A percentile compares a stretch with the other conserved stretches of the same genome.
These are phyloP conservation scores for Protaetia brevitarsis DNA, from an alignment of 1,140 invertebrate species.

Conservation along the genomic window DNA sequence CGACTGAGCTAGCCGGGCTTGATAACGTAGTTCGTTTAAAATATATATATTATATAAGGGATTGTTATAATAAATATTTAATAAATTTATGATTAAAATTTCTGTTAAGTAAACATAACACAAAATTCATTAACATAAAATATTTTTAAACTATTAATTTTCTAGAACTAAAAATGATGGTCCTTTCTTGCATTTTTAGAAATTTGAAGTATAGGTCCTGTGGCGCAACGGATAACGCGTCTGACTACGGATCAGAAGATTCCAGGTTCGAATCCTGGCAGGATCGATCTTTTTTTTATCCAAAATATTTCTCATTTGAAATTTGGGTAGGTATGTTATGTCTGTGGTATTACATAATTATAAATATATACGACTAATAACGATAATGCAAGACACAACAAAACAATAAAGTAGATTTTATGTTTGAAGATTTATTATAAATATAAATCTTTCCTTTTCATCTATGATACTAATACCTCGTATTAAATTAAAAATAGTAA, in stretches of 20 bases:
- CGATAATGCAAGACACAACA: too few species aligned
- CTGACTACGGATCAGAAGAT: slow-evolving; percentile 71
- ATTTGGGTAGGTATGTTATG: too few species aligned
- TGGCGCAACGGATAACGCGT: slow-evolving; percentile 71
- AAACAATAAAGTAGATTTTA: too few species aligned
- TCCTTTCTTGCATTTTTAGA: neutral
- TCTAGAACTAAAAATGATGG: neutral
- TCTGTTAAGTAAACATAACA: too few species aligned
- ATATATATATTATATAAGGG: neutral
- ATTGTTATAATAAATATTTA: neutral
- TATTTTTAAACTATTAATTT: neutral
- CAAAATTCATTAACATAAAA: neutral
- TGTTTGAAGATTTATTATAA: neutral
- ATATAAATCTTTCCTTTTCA: neutral
- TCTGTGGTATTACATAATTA: neutral
- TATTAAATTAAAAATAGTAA: neutral
- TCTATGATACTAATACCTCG: neutral
- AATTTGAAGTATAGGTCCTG: slow-evolving; percentile 50
- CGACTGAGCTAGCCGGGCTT: slow-evolving; percentile 81
- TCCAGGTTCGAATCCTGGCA: slow-evolving; percentile 69
- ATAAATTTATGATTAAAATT: too few species aligned
- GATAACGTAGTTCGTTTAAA: neutral
- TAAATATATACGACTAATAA: neutral
- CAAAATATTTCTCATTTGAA: neutral
- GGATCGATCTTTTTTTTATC: slow-evolving; percentile 47